Base-by-base conservation (phyloP, 2,113 vertebrate genomes). In the Stigmatopora nigra region DNA sequence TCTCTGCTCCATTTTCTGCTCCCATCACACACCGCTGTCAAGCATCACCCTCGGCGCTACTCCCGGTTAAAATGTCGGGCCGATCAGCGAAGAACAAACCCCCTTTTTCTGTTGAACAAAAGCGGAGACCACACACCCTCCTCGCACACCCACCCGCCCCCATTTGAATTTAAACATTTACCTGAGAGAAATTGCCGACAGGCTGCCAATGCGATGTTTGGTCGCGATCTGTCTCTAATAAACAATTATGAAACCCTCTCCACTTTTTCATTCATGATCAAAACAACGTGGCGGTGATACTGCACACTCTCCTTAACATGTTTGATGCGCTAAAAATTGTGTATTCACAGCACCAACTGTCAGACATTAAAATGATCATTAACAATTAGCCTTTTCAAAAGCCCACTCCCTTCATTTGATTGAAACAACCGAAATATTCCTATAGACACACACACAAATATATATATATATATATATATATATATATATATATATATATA, bases 351-450 rank as follows among this genome's bases (percentile, higher is more conserved):
- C 69, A 78, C 68, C 71, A 86, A 83, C 88, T 87, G 88, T 85
- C 86, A 88, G 89, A 90, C 88, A 84, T 90, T 90, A 88, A 90
- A 85, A 86, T 88, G 89, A 91, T 91, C 89, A 90, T 87, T 88
- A 82, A 83, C 82, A 82, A 88, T 91, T 89, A 88, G 78, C 71
- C 81, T 58, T 77, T 81, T 82, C 70, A 71, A 77, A 76, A 82
- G 73, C 67, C 69, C 58, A 71, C 47, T 1, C 64, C 61, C 63
- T 56, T 64, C 46, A 78, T 67, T 63, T 70, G 71, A 75, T 66
- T 56, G 65, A 81, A 61, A 62, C 25, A 73, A 31, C 20, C 2
- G 64, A 31, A 2, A 31, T 31, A 31, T 31, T 2, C 3, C 1
- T 31, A 31, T 31, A 31, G 1, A 31, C 3, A 31, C 3, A 31